Evolutionary conservation across 2,888 invertebrate genomes (phyloP).

Genomic region (Hirtodrosophila histrioides): DNA sequence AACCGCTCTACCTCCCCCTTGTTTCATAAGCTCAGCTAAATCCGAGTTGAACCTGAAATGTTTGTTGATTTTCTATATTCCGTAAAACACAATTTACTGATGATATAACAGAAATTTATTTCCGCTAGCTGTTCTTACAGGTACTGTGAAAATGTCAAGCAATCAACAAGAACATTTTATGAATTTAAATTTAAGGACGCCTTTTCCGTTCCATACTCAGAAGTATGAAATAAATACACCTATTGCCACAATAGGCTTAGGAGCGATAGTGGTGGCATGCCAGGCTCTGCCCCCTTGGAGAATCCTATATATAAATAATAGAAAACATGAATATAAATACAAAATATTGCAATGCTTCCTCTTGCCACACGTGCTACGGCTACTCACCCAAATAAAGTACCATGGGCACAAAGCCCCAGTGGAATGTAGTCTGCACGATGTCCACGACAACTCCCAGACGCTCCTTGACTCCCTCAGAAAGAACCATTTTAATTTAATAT

Average conservation of each 20-base stretch:
- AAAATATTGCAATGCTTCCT: constrained; percentile 31
- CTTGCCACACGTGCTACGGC: constrained; percentile 43
- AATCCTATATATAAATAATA: constrained; percentile 86
- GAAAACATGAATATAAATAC: constrained; percentile 23
- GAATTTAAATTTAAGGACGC: constrained; percentile 27
- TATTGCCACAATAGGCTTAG: constrained; percentile 84
- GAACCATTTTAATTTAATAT: constrained; percentile 62
- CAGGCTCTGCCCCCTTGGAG: constrained; percentile 88
- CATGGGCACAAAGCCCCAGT: constrained; percentile 89
- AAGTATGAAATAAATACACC: constrained; percentile 14
- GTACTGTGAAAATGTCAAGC: constrained; percentile 41
- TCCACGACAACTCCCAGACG: constrained; percentile 87
- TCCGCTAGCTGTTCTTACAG: constrained; percentile 35
- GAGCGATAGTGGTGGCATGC: constrained; percentile 86
- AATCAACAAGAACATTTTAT: constrained; percentile 37
- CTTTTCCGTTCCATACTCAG: neutral
- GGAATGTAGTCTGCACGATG: constrained; percentile 87
- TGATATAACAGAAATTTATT: constrained; percentile 63
- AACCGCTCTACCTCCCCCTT: no score
- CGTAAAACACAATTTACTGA: neutral
- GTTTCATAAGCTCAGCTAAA: no score
- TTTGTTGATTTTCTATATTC: neutral
- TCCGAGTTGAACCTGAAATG: neutral
- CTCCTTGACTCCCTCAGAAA: constrained; percentile 87
- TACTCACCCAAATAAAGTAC: constrained; percentile 88